These are phyloP conservation scores for Allacma fusca DNA, from an alignment of 2,888 invertebrate species.

Conservation along the genomic window DNA sequence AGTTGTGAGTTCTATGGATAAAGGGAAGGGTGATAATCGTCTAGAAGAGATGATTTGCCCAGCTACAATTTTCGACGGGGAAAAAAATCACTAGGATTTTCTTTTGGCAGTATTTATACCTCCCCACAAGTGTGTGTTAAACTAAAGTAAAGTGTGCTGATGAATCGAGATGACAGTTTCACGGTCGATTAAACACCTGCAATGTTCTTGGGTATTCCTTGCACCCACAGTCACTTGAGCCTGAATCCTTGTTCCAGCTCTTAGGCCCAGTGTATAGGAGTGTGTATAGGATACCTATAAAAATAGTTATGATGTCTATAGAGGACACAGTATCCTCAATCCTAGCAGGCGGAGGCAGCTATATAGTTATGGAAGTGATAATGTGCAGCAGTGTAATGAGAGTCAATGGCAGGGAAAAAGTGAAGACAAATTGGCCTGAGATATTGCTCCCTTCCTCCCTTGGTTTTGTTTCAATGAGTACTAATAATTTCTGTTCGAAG, in stretches of 20 bases:
- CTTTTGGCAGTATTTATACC: conserved; percentile 18
- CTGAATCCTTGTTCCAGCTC: too few relatives aligned
- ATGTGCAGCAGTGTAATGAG: conserved; percentile 37
- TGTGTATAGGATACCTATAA: too few relatives aligned
- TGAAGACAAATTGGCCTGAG: conserved; percentile 39
- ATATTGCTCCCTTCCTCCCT: conserved; percentile 21
- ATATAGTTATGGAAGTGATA: neutral
- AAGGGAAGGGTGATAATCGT: neutral
- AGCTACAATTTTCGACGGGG: conserved; percentile 14
- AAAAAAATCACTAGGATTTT: conserved; percentile 18
- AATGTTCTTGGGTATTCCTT: conserved; percentile 35
- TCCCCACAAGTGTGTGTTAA: conserved; percentile 25
- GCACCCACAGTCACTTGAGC: too few relatives aligned
- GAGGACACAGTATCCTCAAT: too few relatives aligned
- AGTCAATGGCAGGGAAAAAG: conserved; percentile 42
- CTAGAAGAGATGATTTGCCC: conserved; percentile 28
- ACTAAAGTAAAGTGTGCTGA: conserved; percentile 50
- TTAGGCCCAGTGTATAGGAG: too few relatives aligned
- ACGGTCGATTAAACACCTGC: conserved; percentile 57
- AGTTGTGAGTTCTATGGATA: too few relatives aligned
- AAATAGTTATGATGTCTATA: too few relatives aligned
- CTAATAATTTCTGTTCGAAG: neutral
- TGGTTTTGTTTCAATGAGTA: conserved; percentile 26
- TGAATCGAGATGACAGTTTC: conserved; percentile 60
- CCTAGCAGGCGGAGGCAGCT: conserved; percentile 1